Evolutionary conservation across 2,888 invertebrate species (phyloP), one percentile per base, ranked within the genome.

Genomic region (Melinaea menophilus): DNA sequence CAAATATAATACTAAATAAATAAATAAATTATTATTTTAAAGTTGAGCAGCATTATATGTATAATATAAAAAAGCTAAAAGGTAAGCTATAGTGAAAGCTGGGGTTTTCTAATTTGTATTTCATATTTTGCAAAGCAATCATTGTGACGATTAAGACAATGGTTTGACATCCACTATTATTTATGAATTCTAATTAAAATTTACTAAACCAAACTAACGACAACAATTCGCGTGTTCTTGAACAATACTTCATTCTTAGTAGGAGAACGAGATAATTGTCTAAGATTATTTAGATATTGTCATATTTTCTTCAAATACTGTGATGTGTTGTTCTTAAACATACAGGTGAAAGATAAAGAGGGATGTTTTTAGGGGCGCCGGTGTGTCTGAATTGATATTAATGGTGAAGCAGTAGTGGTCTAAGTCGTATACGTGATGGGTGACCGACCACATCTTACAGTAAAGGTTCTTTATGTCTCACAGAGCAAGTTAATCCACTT

Each of bases 171-270:
- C 12, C n/a, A 55, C 13, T 60, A 33, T 33, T 22, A 41, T 33
- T 47, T 58, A 47, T 34, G 47, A 34, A 7, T 54, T 5, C 34
- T 55, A 58, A 61, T 46, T 47, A 55, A 46, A 55, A 34, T 62
- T 58, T 46, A 62, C 55, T 58, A 35, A 45, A 35, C 13, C 58
- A 55, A 51, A 59, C 57, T 58, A 65, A 55, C 58, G 46, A 51
- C 61, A 62, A 59, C 51, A 58, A 61, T 61, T 67, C 55, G 69
- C 69, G 64, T 69, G 69, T 55, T 61, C 55, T 55, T 37, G 58
- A 61, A 63, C 63, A 65, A 64, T 69, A 62, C 58, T 46, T 69
- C 65, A 67, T 69, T 59, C 59, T 55, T 61, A 59, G 64, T 63
- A 67, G 60, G 62, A 63, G 61, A 62, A 45, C 41, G 57, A 60